Evolutionary conservation across 2,888 invertebrate species (phyloP).

Genomic region (Parochlus steinenii): DNA sequence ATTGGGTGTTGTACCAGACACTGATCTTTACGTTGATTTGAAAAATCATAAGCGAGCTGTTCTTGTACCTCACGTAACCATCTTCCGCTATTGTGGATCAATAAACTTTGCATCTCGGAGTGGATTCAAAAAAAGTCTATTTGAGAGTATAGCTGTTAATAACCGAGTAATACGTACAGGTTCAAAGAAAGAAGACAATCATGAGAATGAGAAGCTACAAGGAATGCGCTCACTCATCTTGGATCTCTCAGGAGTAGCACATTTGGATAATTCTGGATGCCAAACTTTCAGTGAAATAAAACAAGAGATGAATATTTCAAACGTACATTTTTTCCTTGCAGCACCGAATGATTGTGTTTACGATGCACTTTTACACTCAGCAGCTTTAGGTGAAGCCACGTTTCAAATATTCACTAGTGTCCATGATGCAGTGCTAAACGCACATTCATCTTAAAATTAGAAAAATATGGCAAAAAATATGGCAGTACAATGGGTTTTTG

Average conservation of each 20-base stretch:
- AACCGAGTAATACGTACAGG: conserved; percentile 24
- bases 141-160: conserved; percentile 33
- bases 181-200: conserved; percentile 13
- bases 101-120: conserved; percentile 42
- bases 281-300: conserved; percentile 34
- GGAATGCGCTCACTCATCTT: conserved; percentile 31
- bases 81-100: conserved; percentile 45
- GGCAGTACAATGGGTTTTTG: too few species aligned
- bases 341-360: conserved; percentile 34
- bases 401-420: conserved; percentile 41
- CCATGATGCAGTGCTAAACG: conserved; percentile 46
- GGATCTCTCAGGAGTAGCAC: conserved; percentile 44
- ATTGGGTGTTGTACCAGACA: conserved; percentile 51
- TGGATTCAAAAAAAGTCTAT: conserved; percentile 37
- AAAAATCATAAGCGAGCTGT: conserved; percentile 34
- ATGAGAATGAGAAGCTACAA: conserved; percentile 9
- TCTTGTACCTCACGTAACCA: conserved; percentile 40
- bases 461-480: too few species aligned
- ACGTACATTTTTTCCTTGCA: conserved; percentile 37
- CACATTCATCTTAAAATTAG: too few species aligned
- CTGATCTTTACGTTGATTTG: conserved; percentile 58
- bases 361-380: conserved; percentile 23
- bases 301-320: conserved; percentile 35
- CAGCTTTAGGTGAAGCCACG: conserved; percentile 23
- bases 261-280: conserved; percentile 48